Conservation (phyloP, 1,140 invertebrate genomes). For the Watersipora subatra region DNA sequence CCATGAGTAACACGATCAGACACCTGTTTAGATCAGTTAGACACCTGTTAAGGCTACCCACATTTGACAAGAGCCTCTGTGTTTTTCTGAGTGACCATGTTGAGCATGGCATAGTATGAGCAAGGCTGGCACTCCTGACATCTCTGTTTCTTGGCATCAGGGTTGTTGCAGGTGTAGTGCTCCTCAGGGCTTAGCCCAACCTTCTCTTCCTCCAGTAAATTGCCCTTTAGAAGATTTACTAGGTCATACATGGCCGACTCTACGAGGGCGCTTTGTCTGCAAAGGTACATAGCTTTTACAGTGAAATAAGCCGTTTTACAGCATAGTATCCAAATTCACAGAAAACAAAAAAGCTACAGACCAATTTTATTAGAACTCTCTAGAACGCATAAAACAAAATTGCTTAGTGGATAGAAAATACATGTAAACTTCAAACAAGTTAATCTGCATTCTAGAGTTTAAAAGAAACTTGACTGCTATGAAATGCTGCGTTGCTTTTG, state of each 20-base stretch:
- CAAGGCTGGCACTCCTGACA: conserved; percentile 37
- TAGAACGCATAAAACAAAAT: too few species aligned
- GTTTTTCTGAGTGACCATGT: conserved; percentile 37
- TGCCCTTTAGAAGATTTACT: conserved; percentile 53
- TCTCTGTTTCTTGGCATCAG: conserved; percentile 28
- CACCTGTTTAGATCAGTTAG: too few species aligned
- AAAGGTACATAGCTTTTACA: conserved; percentile 14
- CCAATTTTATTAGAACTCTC: too few species aligned
- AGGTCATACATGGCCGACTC: conserved; percentile 83
- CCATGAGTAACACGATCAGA: too few species aligned
- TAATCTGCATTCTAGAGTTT: too few species aligned
- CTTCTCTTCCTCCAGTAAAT: conserved; percentile 20
- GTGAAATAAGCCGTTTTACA: not conserved
- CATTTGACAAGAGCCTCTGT: conserved; percentile 41
- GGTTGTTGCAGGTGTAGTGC: conserved; percentile 21
- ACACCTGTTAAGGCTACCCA: conserved; percentile 20
- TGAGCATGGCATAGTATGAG: conserved; percentile 32
- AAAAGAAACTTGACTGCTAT: too few species aligned
- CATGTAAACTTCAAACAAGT: too few species aligned
- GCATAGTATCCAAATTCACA: not conserved
- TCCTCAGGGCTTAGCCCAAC: conserved; percentile 22
- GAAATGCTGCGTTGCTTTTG: too few species aligned
- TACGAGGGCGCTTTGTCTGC: conserved; percentile 66
- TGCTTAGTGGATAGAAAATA: too few species aligned
- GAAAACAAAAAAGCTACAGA: not conserved